A percentile compares a stretch with the other conserved stretches of the same genome.
Conservation (phyloP, 2,113 vertebrate genomes). For the Proterorhinus semilunaris region DNA sequence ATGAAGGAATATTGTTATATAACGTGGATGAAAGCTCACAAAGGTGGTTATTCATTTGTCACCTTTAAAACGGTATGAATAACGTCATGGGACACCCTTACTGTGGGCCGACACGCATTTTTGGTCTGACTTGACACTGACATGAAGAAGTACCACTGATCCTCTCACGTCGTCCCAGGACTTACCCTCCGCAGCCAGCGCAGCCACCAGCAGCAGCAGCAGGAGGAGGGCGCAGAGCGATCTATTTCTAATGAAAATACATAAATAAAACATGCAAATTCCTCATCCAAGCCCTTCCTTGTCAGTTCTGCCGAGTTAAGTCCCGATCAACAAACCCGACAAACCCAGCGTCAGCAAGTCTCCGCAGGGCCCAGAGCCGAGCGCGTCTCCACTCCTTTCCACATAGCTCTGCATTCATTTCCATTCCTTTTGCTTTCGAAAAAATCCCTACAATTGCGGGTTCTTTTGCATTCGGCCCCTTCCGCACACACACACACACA, state of each 20-base stretch:
- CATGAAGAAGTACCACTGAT: neutral
- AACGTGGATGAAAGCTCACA: too few species aligned
- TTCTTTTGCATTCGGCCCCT: conserved; percentile 55
- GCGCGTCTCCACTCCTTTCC: conserved; percentile 15
- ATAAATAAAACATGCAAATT: conserved; percentile 55
- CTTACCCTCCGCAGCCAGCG: conserved; percentile 8
- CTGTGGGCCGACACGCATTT: too few species aligned
- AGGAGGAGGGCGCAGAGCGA: neutral
- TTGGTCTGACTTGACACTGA: neutral
- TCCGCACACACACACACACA: neutral
- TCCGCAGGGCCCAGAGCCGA: conserved; percentile 29
- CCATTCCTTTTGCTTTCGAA: conserved; percentile 47
- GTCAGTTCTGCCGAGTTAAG: conserved; percentile 42
- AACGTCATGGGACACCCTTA: neutral
- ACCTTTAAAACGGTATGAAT: neutral
- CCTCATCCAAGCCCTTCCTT: conserved; percentile 26
- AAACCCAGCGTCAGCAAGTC: conserved; percentile 40
- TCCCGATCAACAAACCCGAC: conserved; percentile 46
- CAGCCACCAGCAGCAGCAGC: neutral
- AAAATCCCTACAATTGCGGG: conserved; percentile 44
- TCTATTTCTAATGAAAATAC: conserved; percentile 48
- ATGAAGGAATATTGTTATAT: too few species aligned
- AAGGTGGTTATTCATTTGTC: too few species aligned
- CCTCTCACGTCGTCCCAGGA: neutral
- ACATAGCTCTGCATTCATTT: conserved; percentile 53